These are phyloP conservation scores for Mormyrus lacerda DNA, from an alignment of 2,113 vertebrate species.

Conservation along the genomic window DNA sequence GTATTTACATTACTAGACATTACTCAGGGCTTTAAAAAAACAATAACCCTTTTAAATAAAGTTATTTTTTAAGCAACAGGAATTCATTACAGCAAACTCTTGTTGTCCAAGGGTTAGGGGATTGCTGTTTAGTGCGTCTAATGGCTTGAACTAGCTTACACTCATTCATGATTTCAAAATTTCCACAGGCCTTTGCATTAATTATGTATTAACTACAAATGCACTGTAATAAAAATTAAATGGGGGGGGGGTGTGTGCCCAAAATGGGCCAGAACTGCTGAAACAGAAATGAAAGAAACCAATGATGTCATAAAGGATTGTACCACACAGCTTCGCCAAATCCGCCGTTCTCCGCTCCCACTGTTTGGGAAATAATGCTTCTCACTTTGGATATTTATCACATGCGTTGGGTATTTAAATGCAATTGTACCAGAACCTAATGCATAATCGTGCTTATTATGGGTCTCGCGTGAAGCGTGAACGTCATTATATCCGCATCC, in stretches of 20 bases:
- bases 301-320: not conserved
- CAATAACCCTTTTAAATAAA: not conserved
- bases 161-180: slow-evolving; percentile 5
- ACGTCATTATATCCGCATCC: not conserved
- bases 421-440: not conserved
- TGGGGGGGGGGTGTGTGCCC: not conserved
- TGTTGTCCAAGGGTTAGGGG: not conserved
- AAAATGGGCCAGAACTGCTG: not conserved
- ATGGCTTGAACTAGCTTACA: not conserved
- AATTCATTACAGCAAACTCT: not conserved
- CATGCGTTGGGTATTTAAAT: not conserved
- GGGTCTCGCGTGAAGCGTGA: not conserved
- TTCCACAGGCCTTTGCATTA: not conserved
- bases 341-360: not conserved
- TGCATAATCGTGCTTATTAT: not conserved
- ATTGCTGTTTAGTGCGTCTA: not conserved
- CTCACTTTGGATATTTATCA: not conserved
- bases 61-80: not conserved
- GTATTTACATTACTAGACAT: not conserved
- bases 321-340: not conserved
- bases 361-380: not conserved
- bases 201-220: slow-evolving; percentile 11
- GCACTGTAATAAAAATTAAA: slow-evolving; percentile 15
- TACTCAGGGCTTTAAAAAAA: not conserved
- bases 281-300: not conserved